Evolutionary conservation across 2,113 vertebrate genomes (phyloP).

Genomic region (Malaclemys terrapin): DNA sequence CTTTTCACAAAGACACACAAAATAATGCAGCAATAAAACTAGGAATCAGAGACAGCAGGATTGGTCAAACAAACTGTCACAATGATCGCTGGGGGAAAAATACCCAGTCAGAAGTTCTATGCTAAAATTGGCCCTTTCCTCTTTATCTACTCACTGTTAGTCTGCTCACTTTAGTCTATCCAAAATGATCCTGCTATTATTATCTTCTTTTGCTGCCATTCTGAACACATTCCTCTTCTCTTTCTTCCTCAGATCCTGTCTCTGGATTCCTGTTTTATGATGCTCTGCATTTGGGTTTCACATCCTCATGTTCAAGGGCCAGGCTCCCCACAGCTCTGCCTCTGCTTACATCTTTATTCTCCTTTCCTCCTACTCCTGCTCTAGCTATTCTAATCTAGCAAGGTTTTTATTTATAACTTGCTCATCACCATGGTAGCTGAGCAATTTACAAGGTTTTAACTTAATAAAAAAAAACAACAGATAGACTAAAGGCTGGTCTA

Average conservation of each 20-base stretch:
- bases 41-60: not conserved
- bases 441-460: not conserved
- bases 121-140: not conserved
- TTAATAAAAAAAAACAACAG: not conserved
- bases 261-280: accelerated
- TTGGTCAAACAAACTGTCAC: not conserved
- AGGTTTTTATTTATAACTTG: not conserved
- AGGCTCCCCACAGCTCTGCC: not conserved
- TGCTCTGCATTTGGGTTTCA: accelerated
- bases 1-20: not conserved
- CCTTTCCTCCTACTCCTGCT: not conserved
- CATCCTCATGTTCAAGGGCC: not conserved
- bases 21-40: not conserved
- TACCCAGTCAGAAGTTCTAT: accelerated
- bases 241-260: not conserved
- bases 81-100: accelerated
- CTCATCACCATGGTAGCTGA: accelerated
- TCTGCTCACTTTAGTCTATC: not conserved
- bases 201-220: not conserved
- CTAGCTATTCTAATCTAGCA: not conserved
- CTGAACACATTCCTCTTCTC: not conserved
- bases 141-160: not conserved
- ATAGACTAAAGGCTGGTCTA: not conserved
- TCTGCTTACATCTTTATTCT: not conserved
- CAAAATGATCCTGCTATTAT: not conserved